phyloP scores from a whole-genome alignment of 2,113 vertebrate species.

The Corythornis madagascariensis region DNA sequence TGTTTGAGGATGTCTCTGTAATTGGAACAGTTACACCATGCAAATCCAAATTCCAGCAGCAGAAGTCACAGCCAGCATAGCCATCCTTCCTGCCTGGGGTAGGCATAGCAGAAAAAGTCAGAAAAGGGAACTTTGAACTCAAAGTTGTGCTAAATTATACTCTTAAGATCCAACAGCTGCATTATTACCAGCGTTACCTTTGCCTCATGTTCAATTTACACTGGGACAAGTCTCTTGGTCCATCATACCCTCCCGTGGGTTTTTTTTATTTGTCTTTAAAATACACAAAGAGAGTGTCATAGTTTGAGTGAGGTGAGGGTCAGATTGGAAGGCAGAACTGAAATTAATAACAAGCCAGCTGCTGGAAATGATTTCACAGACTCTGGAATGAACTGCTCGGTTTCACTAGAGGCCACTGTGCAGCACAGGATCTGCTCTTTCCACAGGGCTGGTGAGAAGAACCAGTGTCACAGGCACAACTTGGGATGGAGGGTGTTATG shows the following conservation, averaged over 20 bases:
- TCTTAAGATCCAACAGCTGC: background rate
- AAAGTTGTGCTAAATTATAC: background rate
- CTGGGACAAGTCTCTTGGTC: background rate
- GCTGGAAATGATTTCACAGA: constrained; percentile 1
- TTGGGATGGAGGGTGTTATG: rapidly evolving
- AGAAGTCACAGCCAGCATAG: background rate
- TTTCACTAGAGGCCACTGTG: constrained; percentile 66
- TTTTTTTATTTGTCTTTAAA: background rate
- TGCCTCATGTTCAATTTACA: background rate
- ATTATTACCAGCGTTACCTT: background rate
- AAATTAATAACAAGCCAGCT: constrained; percentile 40
- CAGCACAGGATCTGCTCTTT: background rate
- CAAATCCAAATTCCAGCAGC: background rate
- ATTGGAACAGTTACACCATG: background rate
- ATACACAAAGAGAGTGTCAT: background rate
- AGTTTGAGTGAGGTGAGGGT: background rate
- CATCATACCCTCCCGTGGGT: background rate
- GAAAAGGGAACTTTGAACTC: background rate
- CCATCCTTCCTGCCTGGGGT: background rate
- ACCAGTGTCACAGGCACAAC: background rate
- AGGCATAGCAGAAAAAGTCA: background rate
- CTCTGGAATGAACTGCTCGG: background rate
- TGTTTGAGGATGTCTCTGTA: background rate
- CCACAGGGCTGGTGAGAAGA: background rate
- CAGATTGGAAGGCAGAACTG: background rate